Evolutionary conservation across 2,797 vertebrate genomes (phyloP), one percentile per base, ranked within the genome.

Genomic region (Prionace glauca): DNA sequence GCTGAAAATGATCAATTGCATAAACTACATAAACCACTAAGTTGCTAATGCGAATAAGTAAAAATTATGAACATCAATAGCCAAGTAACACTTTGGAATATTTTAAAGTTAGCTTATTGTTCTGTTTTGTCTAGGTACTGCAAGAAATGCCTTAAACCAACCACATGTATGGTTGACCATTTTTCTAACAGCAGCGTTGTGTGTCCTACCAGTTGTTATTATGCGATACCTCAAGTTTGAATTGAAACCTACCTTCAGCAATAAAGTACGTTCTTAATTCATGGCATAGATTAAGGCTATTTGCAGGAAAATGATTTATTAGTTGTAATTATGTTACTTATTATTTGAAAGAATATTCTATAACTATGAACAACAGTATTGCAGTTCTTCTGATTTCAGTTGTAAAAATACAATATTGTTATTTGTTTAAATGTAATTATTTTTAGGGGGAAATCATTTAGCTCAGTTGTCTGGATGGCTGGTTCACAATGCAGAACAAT

Each of bases 161-260:
- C 98, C 98, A 0, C 99, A 97, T 0, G 96, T 98, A 96, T 99
- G 99, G 99, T 97, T 99, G 95, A 98, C 98, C 84, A 97, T 99
- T 77, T 96, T 98, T 96, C 98, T 99, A 96, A 98, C 98, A 20
- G 96, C 98, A 12, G 96, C 97, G 92, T 98, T 99, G 95, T 99
- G 98, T 1, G 96, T 97, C 50, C 97, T 99, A 95, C 99, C 99
- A 0, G 97, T 98, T 20, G 96, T 98, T 69, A 98, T 97, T 8
- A 97, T 97, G 95, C 97, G 98, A 50, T 99, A 99, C 97, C 96
- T 98, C 95, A 97, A 97, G 96, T 95, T 97, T 20, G 97, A 98
- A 95, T 96, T 99, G 86, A 96, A 90, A 95, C 99, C 99, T 0
- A 97, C 98, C 60, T 96, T 97, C 95, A 98, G 98, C 0, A 98